Percentiles rank a stretch among this genome's conserved stretches.
These are phyloP conservation scores for Phalacrocorax aristotelis DNA, from an alignment of 2,113 vertebrate species.

Conservation along the genomic window DNA sequence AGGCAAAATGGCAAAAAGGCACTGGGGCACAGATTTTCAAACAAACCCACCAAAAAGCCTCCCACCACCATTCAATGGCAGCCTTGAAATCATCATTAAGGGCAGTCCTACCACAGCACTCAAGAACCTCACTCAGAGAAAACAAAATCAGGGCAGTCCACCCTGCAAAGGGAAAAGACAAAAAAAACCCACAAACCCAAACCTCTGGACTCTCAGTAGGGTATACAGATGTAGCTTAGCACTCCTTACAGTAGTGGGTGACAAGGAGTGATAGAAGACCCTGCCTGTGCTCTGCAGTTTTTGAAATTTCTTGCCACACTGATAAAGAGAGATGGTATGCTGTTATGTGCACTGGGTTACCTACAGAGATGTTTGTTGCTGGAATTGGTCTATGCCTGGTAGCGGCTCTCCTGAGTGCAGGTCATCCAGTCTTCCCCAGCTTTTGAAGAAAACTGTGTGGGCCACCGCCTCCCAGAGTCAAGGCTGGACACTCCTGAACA, in stretches of 20 bases:
- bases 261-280: neutral
- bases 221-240: neutral
- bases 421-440: neutral
- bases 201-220: neutral
- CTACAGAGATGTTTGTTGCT: neutral
- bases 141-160: neutral
- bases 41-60: neutral
- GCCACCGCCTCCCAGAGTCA: neutral
- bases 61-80: neutral
- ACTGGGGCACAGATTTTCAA: neutral
- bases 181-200: neutral
- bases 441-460: neutral
- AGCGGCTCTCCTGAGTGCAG: neutral
- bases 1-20: neutral
- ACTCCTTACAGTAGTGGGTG: neutral
- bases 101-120: neutral
- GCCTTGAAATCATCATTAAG: neutral
- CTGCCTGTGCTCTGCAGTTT: neutral
- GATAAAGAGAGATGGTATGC: neutral
- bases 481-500: neutral
- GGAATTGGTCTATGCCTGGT: neutral
- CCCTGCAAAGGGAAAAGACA: neutral
- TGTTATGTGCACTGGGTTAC: rapidly evolving
- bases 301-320: neutral
- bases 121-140: neutral